Evolutionary conservation across 2,797 vertebrate genomes (phyloP).

Genomic region (Clamator glandarius): DNA sequence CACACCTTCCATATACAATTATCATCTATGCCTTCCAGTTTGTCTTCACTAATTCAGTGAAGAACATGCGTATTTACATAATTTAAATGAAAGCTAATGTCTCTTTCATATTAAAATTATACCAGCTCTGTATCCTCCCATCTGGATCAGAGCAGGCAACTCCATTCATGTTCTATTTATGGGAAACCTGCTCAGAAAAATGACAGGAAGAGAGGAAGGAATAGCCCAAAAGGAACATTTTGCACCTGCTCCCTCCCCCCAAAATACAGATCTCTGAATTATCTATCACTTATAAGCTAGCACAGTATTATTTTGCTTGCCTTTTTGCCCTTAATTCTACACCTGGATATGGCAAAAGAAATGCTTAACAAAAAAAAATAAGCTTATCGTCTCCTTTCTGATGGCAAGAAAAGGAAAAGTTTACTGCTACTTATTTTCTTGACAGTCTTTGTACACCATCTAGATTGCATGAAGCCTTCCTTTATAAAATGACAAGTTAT

Average conservation of each 20-base stretch:
- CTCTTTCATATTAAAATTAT: conserved; percentile 20
- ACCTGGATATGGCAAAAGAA: not conserved
- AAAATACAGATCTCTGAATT: not conserved
- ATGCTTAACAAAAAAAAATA: not conserved
- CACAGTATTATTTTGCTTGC: not conserved
- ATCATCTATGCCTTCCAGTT: not conserved
- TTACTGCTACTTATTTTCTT: not conserved
- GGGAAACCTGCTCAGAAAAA: not conserved
- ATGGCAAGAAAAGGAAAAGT: not conserved
- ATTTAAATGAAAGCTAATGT: conserved; percentile 25
- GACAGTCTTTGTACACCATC: fast-evolving
- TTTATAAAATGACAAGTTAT: not conserved
- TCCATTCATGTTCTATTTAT: conserved; percentile 31
- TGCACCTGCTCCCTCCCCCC: not conserved
- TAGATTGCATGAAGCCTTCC: not conserved
- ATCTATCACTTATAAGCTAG: not conserved
- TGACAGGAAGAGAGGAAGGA: not conserved
- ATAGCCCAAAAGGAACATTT: not conserved
- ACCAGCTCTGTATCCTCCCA: not conserved
- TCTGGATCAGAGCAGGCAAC: not conserved
- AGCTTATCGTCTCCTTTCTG: not conserved
- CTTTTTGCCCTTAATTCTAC: not conserved
- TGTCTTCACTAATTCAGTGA: not conserved
- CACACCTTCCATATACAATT: not conserved
- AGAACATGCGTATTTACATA: conserved; percentile 17